Percentiles rank a stretch among this genome's conserved stretches.
These are phyloP conservation scores for Coendou prehensilis DNA, from an alignment of 2,797 vertebrate species.

Conservation along the genomic window DNA sequence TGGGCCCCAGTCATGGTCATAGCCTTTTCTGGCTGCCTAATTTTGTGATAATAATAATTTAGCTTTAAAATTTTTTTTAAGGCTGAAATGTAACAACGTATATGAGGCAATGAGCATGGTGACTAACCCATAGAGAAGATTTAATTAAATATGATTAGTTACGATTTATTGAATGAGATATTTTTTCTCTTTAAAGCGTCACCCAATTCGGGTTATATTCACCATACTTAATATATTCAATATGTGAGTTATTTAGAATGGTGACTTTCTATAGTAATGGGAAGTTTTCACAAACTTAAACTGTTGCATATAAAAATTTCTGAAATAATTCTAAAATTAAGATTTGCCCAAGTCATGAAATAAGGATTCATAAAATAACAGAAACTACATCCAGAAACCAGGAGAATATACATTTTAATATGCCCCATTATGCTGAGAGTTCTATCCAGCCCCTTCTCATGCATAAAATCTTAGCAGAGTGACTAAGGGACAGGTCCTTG, in stretches of 20 bases:
- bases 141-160: neutral
- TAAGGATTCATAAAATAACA: neutral
- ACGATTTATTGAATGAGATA: neutral
- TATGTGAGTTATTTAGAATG: neutral
- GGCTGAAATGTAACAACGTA: neutral
- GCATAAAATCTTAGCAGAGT: neutral
- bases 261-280: neutral
- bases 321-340: slow-evolving; percentile 3
- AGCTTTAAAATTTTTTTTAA: neutral
- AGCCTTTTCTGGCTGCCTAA: neutral
- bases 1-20: neutral
- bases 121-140: neutral
- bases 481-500: neutral
- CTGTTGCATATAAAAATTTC: neutral
- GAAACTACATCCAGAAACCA: neutral
- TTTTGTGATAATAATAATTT: neutral
- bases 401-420: neutral
- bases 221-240: neutral
- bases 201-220: neutral
- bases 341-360: neutral
- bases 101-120: neutral
- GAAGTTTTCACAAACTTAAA: neutral
- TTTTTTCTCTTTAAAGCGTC: neutral
- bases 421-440: neutral
- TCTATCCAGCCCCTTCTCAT: neutral